Base-by-base conservation (phyloP, 2,113 vertebrate species). In the Sorex araneus region DNA sequence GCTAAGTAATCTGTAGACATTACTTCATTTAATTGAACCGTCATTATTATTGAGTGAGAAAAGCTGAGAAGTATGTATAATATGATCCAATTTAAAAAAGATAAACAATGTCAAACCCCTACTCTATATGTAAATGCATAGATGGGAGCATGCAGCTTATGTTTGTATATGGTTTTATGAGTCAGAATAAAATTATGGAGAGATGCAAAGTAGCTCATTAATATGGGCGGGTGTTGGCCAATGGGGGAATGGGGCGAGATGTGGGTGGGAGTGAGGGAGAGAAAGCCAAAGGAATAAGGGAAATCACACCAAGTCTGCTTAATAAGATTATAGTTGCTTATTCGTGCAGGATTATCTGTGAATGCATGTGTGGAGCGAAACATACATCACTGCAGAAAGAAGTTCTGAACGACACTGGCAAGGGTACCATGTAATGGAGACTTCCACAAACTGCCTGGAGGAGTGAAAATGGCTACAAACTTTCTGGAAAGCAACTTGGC, bases 11-110 rank as follows among this genome's bases (percentile, higher is more conserved):
- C 30, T 75, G 78, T 75, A 89, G 87, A 91, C 80, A 94, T 94
- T 71, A 91, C 87, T 96, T 93, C 94, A 95, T 86, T 94, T 84
- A 57, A 89, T 77, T 86, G 90, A 91, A 94, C 84, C 9, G 19
- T 95, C 93, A 78, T 81, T 84, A 76, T 89, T 80, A 86, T 60
- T 84, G 90, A 92, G 86, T 54, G 85, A 93, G 93, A 82, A 89
- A 94, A 87, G 79, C 92, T 2, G 40, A 93, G 84, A 91, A 80
- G 30, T 89, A 47, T 69, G 71, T 81, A 25, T 81, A 54, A 84
- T 84, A 34, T 21, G 64, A 77, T 94, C 69, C 67, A 81, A 81
- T 96, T 92, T 94, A 19, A 57, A 87, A 87, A 87, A 90, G 60
- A 92, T 66, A 93, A 91, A 94, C 79, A 90, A 13, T 84, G 75